Percentiles rank a stretch among this genome's conserved stretches.
phyloP scores from a whole-genome alignment of 2,113 vertebrate species.

The Oryzias celebensis region DNA sequence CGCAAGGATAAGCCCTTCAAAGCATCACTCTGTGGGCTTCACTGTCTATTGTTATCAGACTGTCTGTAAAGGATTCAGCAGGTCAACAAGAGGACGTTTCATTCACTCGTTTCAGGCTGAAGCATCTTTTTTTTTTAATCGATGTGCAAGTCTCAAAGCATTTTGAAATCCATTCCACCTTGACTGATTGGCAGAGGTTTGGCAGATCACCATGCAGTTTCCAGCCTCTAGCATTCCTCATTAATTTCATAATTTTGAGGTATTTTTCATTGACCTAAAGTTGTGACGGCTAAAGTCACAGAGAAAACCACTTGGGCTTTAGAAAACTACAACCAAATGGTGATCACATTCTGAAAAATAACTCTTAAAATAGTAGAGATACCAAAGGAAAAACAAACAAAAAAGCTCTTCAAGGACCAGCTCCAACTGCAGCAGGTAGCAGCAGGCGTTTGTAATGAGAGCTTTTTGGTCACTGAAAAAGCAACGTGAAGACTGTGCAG shows the following conservation, averaged over 20 bases:
- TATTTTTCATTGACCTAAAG: constrained; percentile 10
- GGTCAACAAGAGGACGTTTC: neutral
- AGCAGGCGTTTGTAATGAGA: constrained; percentile 25
- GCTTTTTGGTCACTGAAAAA: constrained; percentile 29
- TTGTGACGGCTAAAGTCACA: neutral
- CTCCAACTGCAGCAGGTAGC: constrained; percentile 41
- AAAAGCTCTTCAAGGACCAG: constrained; percentile 47
- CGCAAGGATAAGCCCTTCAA: neutral
- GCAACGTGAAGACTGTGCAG: constrained; percentile 40
- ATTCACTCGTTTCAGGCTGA: neutral
- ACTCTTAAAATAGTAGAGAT: neutral
- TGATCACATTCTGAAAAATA: neutral
- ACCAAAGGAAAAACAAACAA: constrained; percentile 5
- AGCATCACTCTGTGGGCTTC: neutral
- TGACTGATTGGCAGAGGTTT: neutral
- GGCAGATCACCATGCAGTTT: neutral
- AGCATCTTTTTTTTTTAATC: constrained; percentile 1
- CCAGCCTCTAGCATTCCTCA: constrained; percentile 9
- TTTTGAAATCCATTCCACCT: constrained; percentile 1
- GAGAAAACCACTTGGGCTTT: too few species aligned
- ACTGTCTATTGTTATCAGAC: neutral
- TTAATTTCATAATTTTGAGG: neutral
- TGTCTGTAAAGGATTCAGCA: neutral
- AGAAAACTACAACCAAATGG: neutral
- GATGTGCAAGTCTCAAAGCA: neutral